phyloP scores from a whole-genome alignment of 2,797 vertebrate species.

The Sciaenops ocellatus region DNA sequence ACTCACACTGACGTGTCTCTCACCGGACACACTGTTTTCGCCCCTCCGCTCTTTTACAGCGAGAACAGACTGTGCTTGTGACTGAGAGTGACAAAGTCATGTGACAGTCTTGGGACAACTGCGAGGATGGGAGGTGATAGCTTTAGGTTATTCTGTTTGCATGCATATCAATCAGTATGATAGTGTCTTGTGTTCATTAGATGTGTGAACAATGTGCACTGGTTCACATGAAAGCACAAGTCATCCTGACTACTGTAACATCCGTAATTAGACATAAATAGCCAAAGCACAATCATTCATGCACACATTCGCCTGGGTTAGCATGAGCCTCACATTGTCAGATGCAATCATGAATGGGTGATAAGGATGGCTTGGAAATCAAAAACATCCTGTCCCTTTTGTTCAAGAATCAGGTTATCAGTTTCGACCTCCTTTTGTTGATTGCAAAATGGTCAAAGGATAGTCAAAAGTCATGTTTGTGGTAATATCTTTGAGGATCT shows the following conservation, averaged over 20 bases:
- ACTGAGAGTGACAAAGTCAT: conserved; percentile 57
- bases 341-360: conserved; percentile 27
- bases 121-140: conserved; percentile 17
- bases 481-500: not conserved
- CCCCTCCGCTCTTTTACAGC: conserved; percentile 54
- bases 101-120: conserved; percentile 50
- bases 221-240: conserved; percentile 50
- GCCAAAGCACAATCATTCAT: conserved; percentile 40
- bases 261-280: conserved; percentile 24
- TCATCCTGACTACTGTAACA: conserved; percentile 32
- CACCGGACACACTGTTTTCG: conserved; percentile 49
- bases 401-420: not conserved
- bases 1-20: conserved; percentile 75
- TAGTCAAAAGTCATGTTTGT: not conserved
- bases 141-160: conserved; percentile 43
- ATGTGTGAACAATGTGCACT: conserved; percentile 53
- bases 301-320: conserved; percentile 15
- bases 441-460: conserved; percentile 11
- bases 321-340: conserved; percentile 29
- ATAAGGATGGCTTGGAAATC: conserved; percentile 34
- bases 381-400: conserved; percentile 32
- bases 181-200: conserved; percentile 49
- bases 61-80: conserved; percentile 51
- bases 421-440: conserved; percentile 23
- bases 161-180: conserved; percentile 36